Base-by-base conservation (phyloP, 2,888 invertebrate genomes). In the Cyrtodaria siliqua region DNA sequence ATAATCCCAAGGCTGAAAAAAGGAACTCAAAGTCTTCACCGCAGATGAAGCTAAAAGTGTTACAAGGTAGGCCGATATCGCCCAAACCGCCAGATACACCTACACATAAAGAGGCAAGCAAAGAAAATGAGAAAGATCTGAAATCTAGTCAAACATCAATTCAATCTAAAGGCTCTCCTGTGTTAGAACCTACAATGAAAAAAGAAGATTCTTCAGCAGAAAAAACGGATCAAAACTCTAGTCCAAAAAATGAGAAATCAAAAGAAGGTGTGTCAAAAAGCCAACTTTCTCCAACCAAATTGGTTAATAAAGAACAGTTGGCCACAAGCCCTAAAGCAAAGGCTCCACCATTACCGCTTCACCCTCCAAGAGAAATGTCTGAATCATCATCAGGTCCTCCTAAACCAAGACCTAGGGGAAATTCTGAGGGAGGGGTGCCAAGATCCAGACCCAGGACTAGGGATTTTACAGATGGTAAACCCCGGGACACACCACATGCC, bases 21-120 rank as follows among this genome's bases (percentile, higher is more conserved):
- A 69, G 71, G 44, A 64, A 56, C 18, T 76, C 73, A 29, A 79
- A 75, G 42, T 63, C 75, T n/a, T 78, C 79, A 16, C 78, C 81
- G 26, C 83, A 77, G 50, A 67, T 80, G 67, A 85, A 85, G 68
- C 42, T 68, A 12, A 84, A 84, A 69, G 79, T 81, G 4, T 55
- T 82, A 18, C 84, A 80, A 1, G 57, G 61, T 26, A 64, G 71
- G 29, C 71, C 80, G 24, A 53, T 74, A 4, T 72, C 78, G 20
- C 77, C 76, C 20, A 77, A 72, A 24, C 63, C 57, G 14, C 40
- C 57, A 20, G 73, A 64, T 12, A 69, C 53, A 38, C 63, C 73
- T 9, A 47, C 61, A 12, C 59, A 70, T 18, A 38, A 52, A 12
- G 63, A 50, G 27, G 53, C 24, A 47, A 76, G 47, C 44, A 66